These are phyloP conservation scores for Toxostoma redivivum DNA, from an alignment of 2,113 vertebrate species.

Conservation along the genomic window DNA sequence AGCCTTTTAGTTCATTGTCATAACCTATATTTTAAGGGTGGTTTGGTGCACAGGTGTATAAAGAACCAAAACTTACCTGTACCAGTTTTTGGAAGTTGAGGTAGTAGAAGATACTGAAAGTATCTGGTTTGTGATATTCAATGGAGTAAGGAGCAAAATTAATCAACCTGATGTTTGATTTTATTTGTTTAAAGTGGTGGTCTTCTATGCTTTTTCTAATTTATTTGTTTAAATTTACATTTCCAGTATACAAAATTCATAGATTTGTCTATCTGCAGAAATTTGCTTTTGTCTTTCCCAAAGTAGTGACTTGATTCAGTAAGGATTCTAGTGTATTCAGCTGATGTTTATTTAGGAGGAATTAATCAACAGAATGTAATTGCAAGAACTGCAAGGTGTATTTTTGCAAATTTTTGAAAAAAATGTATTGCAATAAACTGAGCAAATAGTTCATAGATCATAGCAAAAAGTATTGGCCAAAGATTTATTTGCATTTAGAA, in stretches of 20 bases:
- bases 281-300: not conserved
- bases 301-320: not conserved
- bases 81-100: not conserved
- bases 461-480: not conserved
- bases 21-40: not conserved
- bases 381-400: not conserved
- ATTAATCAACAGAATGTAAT: not conserved
- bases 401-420: not conserved
- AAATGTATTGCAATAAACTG: not conserved
- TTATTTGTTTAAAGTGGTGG: not conserved
- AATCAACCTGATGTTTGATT: not conserved
- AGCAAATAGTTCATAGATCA: not conserved
- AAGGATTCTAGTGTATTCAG: not conserved
- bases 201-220: not conserved
- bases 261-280: not conserved
- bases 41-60: not conserved
- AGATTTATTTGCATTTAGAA: not conserved
- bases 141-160: not conserved
- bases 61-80: not conserved
- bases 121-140: not conserved
- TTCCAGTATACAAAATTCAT: conserved; percentile 19
- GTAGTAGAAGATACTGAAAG: not conserved
- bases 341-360: not conserved
- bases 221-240: conserved; percentile 36
- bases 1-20: not conserved